Percentiles rank a stretch among this genome's conserved stretches.
Conservation (phyloP, 2,113 vertebrate species). For the Enhydra lutris region DNA sequence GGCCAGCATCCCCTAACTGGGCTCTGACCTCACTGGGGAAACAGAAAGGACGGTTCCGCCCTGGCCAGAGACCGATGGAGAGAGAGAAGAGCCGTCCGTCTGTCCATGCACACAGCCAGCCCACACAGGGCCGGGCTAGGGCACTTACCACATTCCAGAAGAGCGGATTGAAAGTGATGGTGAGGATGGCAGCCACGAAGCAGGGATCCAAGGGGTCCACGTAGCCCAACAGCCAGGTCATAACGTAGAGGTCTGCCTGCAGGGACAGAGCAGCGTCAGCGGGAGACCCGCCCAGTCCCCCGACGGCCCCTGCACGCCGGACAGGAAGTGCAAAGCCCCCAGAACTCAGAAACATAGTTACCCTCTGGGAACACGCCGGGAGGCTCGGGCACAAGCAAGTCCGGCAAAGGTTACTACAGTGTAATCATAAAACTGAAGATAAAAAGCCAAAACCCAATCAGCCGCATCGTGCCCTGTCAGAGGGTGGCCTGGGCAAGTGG, state of each 20-base stretch:
- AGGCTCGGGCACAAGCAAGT: not conserved
- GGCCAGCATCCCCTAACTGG: not conserved
- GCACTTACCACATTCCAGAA: conserved; percentile 88
- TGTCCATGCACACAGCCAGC: accelerated
- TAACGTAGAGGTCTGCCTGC: conserved; percentile 76
- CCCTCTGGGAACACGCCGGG: not conserved
- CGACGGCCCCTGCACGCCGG: accelerated
- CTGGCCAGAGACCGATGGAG: not conserved
- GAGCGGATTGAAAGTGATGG: conserved; percentile 82
- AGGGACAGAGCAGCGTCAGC: conserved; percentile 22
- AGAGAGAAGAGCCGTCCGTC: not conserved
- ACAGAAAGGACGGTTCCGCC: not conserved
- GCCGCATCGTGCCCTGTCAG: not conserved
- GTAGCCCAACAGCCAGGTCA: conserved; percentile 78
- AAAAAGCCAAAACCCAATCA: conserved; percentile 34
- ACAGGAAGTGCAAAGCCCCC: not conserved
- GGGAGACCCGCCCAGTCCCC: not conserved
- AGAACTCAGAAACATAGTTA: conserved; percentile 37
- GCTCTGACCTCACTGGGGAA: not conserved
- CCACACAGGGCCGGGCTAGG: too few species aligned
- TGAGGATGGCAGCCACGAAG: conserved; percentile 76
- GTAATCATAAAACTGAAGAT: conserved; percentile 21
- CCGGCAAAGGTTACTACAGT: not conserved
- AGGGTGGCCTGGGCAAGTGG: not conserved
- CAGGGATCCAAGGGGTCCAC: conserved; percentile 74